Percentiles rank a stretch among this genome's conserved stretches.
phyloP scores from a whole-genome alignment of 2,113 vertebrate genomes.

The Dasyornis broadbenti region DNA sequence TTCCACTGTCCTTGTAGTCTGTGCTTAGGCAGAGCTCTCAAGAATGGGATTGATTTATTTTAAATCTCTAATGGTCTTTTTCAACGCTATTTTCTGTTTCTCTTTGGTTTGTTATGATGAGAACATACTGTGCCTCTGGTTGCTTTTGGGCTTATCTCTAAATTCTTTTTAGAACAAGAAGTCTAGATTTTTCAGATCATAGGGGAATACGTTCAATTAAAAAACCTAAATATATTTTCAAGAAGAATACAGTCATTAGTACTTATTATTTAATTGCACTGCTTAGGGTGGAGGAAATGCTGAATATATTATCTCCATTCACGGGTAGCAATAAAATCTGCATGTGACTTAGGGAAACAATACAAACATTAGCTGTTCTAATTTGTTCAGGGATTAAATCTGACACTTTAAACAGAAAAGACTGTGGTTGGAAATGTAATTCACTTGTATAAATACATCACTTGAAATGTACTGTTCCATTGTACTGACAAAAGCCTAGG shows the following conservation, averaged over 20 bases:
- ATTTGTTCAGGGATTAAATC: background rate
- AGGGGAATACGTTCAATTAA: background rate
- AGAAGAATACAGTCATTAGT: background rate
- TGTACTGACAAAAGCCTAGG: background rate
- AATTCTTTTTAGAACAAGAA: background rate
- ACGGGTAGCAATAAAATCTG: background rate
- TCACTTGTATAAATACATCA: background rate
- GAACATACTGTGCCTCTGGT: background rate
- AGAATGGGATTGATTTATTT: background rate
- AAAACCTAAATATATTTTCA: background rate
- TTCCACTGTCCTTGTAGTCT: background rate
- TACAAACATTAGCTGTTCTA: background rate
- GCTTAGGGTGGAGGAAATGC: background rate
- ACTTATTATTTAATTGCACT: background rate
- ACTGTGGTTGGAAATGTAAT: background rate
- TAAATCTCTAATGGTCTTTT: background rate
- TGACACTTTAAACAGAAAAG: background rate
- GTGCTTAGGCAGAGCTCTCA: background rate
- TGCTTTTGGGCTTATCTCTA: background rate
- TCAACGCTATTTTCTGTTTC: background rate
- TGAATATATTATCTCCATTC: background rate
- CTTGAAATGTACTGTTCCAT: background rate
- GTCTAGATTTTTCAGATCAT: background rate
- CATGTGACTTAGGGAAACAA: background rate
- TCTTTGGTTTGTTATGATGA: background rate